Evolutionary conservation across 2,888 invertebrate species (phyloP).

Genomic region (Acleris holmiana): DNA sequence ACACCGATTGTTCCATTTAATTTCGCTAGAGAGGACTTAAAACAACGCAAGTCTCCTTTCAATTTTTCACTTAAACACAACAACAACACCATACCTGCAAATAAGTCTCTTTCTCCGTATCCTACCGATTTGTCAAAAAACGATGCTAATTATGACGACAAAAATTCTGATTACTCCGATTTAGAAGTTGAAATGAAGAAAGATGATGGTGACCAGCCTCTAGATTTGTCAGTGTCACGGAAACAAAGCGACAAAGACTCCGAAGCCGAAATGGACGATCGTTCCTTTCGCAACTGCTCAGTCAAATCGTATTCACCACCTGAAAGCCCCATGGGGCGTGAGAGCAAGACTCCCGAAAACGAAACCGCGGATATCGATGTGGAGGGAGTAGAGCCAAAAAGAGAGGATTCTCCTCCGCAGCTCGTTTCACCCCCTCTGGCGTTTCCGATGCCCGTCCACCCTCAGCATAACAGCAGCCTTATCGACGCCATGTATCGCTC

Average conservation of each 20-base stretch:
- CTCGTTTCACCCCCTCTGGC: slow-evolving; percentile 86
- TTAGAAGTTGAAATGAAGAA: slow-evolving; percentile 67
- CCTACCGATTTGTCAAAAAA: slow-evolving; percentile 73
- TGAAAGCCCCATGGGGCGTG: slow-evolving; percentile 68
- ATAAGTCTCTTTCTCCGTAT: slow-evolving; percentile 59
- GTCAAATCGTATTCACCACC: slow-evolving; percentile 77
- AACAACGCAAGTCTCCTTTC: slow-evolving; percentile 68
- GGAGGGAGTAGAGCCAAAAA: slow-evolving; percentile 78
- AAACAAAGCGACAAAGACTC: slow-evolving; percentile 78
- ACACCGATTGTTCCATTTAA: slow-evolving; percentile 65
- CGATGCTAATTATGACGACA: slow-evolving; percentile 58
- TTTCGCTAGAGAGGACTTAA: slow-evolving; percentile 66
- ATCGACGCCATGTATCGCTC: slow-evolving; percentile 90
- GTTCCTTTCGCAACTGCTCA: slow-evolving; percentile 71
- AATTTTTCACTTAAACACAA: slow-evolving; percentile 66
- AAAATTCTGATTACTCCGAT: slow-evolving; percentile 67
- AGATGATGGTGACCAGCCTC: slow-evolving; percentile 86
- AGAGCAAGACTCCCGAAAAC: slow-evolving; percentile 74
- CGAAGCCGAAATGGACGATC: slow-evolving; percentile 70
- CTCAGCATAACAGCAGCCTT: slow-evolving; percentile 88
- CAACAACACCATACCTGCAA: slow-evolving; percentile 60
- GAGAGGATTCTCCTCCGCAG: slow-evolving; percentile 70
- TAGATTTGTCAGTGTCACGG: slow-evolving; percentile 88
- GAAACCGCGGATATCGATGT: slow-evolving; percentile 84
- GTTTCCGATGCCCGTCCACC: slow-evolving; percentile 93